These are phyloP conservation scores for Ips nitidus DNA, from an alignment of 1,140 invertebrate species.

Conservation along the genomic window DNA sequence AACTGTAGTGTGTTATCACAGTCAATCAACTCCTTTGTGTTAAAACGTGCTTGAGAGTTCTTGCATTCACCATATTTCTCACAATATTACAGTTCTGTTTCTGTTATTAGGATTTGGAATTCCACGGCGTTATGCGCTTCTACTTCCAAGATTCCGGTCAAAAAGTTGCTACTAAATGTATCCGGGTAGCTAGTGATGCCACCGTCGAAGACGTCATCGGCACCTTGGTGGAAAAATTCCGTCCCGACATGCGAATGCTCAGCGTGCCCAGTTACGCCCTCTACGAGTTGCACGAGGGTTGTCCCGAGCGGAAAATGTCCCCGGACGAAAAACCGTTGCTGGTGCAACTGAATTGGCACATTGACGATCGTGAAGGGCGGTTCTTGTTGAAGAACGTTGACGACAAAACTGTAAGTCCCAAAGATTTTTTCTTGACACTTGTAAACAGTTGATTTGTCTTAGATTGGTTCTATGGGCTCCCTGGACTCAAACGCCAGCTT, in stretches of 20 bases:
- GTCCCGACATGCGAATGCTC: conserved; percentile 98
- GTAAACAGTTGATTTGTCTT: conserved; percentile 3
- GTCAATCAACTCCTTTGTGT: too few relatives aligned
- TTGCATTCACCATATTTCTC: too few relatives aligned
- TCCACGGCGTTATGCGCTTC: conserved; percentile 98
- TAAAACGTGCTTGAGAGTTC: too few relatives aligned
- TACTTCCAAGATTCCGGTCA: conserved; percentile 97
- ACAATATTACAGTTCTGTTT: too few relatives aligned
- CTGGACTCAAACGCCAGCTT: conserved; percentile 67
- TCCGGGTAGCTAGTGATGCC: conserved; percentile 93
- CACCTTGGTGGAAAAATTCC: conserved; percentile 98
- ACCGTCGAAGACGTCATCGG: conserved; percentile 92
- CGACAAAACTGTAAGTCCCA: conserved; percentile 66
- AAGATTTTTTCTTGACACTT: background rate
- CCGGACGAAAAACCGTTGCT: conserved; percentile 91
- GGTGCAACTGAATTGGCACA: conserved; percentile 99
- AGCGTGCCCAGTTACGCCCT: conserved; percentile 94
- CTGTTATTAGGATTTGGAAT: conserved; percentile 86
- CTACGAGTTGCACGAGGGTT: conserved; percentile 96
- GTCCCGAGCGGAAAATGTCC: conserved; percentile 87
- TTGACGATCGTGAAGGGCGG: conserved; percentile 95
- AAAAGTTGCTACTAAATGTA: conserved; percentile 99
- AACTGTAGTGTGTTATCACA: too few relatives aligned
- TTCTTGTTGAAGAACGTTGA: conserved; percentile 91
- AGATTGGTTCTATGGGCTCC: conserved; percentile 61